Conservation (phyloP, 1,140 invertebrate genomes). For the Hypothenemus hampei region DNA sequence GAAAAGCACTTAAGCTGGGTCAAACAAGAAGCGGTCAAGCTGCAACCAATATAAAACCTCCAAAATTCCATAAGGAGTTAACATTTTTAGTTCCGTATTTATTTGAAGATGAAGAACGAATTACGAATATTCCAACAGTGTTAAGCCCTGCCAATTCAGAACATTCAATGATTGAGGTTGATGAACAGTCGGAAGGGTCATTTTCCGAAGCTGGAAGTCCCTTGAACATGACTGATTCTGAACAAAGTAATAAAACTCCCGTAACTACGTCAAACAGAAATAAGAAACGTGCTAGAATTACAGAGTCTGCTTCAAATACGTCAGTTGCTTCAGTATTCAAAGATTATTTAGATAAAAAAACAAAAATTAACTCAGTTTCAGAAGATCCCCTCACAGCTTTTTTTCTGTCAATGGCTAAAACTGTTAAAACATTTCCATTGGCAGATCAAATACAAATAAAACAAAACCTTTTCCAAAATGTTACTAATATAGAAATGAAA, state of each 20-base stretch:
- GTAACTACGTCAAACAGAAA: conserved; percentile 1
- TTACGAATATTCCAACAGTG: not conserved
- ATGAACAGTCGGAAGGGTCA: no score
- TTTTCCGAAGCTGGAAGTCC: no score
- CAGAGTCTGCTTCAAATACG: not conserved
- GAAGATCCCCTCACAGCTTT: not conserved
- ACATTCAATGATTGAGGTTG: no score
- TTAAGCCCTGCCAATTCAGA: no score
- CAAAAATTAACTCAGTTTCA: conserved; percentile 1
- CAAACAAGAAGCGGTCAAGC: conserved; percentile 1
- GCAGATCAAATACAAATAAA: conserved; percentile 3
- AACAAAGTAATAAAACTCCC: no score
- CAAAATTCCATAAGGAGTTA: not conserved
- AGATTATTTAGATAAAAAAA: conserved; percentile 3
- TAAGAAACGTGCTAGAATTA: not conserved
- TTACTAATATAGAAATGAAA: no score
- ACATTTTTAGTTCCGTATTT: no score
- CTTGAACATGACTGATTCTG: no score
- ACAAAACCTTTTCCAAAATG: conserved; percentile 4
- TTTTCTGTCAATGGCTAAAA: conserved; percentile 7
- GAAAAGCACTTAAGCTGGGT: not conserved
- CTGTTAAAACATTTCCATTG: conserved; percentile 3
- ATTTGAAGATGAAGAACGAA: not conserved
- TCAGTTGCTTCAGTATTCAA: conserved; percentile 3
- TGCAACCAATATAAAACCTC: not conserved